Base-by-base conservation (phyloP, 2,888 invertebrate species). In the Pseudococcus viburni region DNA sequence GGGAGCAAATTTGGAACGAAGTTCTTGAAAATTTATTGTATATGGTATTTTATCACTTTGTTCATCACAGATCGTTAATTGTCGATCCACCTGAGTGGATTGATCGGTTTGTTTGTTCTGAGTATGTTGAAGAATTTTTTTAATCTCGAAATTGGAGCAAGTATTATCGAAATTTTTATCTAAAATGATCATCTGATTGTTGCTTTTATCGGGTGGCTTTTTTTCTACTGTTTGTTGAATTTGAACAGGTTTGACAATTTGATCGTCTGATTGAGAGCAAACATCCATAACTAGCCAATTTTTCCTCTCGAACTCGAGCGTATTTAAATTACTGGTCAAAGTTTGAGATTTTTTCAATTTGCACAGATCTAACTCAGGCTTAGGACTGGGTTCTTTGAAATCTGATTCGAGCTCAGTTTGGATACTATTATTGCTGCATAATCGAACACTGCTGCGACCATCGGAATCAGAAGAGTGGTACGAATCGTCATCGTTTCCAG, bases 351-450 rank as follows among this genome's bases (percentile, higher is more conserved):
- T 83, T 83, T 83, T 83, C 46, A 83, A 33, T 19, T 46, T 83
- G 46, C 80, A n/a, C 0, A 19, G 26, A 83, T 33, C 33, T 8
- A 46, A 12, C 0, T 46, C 80, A 4, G 19, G 19, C 46, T 83
- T 46, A n/a, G 26, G 33, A 19, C 64, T 59, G n/a, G 11, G 12
- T 19, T 80, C 80, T 17, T n/a, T 80, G 9, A 80, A 39, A 11
- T 55, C 59, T 7, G 85, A 22, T 19, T 55, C 39, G 15, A 85
- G 8, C 17, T 87, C 87, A 7, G 87, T 87, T n/a, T 87, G 87
- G 19, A 55, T 80, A 9, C 87, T 68, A 9, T 19, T 51, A 64
- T 59, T 59, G 19, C 80, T 88, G 39, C 51, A 80, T 42, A 19
- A 55, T 19, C 68, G 46, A 55, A 46, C 42, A 19, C 26, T 80